These are phyloP conservation scores for Semotilus atromaculatus DNA, from an alignment of 2,797 vertebrate genomes.

Conservation along the genomic window DNA sequence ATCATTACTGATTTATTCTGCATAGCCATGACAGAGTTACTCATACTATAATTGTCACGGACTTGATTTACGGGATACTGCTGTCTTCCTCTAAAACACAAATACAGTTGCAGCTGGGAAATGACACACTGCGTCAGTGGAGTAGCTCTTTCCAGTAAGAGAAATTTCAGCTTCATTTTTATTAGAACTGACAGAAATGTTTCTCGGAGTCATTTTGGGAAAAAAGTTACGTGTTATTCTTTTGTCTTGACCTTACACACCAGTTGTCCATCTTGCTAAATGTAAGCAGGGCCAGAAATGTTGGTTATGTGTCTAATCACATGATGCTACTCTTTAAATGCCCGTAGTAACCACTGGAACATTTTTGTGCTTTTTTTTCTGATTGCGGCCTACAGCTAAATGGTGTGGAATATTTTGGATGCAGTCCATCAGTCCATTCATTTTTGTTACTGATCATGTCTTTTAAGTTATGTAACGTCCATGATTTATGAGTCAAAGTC, in stretches of 20 bases:
- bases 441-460: neutral
- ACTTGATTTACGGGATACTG: conserved; percentile 51
- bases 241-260: conserved; percentile 30
- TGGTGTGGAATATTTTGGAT: neutral
- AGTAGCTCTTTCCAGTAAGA: conserved; percentile 33
- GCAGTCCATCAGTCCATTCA: neutral
- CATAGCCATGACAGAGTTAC: conserved; percentile 28
- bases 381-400: conserved; percentile 7
- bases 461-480: neutral
- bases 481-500: no score
- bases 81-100: conserved; percentile 16
- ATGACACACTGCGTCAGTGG: conserved; percentile 24
- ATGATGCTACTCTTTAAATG: conserved; percentile 20
- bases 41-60: conserved; percentile 22
- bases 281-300: conserved; percentile 25
- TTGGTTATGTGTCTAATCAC: conserved; percentile 46
- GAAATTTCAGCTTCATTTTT: neutral
- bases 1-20: conserved; percentile 22
- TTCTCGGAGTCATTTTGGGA: conserved; percentile 25
- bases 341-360: conserved; percentile 37
- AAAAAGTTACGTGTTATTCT: neutral
- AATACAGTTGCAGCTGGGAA: conserved; percentile 26
- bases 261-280: conserved; percentile 9
- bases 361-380: conserved; percentile 15
- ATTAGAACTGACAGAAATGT: conserved; percentile 32